Evolutionary conservation across 2,797 vertebrate genomes (phyloP).

Genomic region (Ptychadena robeensis): DNA sequence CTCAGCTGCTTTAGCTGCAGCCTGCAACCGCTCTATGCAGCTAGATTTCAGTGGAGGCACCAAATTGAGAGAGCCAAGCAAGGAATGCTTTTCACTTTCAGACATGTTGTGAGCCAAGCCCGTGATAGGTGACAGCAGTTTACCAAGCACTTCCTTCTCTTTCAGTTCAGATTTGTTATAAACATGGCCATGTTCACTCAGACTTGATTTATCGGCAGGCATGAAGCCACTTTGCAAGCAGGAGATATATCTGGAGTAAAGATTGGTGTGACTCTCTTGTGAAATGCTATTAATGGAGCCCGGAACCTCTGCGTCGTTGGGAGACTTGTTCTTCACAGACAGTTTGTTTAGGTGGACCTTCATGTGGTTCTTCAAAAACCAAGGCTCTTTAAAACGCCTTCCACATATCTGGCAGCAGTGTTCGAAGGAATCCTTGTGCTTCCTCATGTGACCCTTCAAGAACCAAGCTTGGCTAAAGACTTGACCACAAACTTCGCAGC

Average conservation of each 20-base stretch:
- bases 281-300: constrained; percentile 88
- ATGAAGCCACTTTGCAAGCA: constrained; percentile 96
- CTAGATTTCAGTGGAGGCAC: constrained; percentile 97
- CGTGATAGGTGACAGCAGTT: constrained; percentile 90
- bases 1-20: constrained; percentile 95
- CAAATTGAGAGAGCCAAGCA: constrained; percentile 94
- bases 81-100: constrained; percentile 93
- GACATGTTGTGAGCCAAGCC: constrained; percentile 85
- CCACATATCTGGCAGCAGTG: constrained; percentile 98
- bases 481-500: constrained; percentile 95
- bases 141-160: constrained; percentile 95
- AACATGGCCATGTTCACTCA: constrained; percentile 89
- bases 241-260: constrained; percentile 95
- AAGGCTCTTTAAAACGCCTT: constrained; percentile 97
- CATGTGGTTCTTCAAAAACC: constrained; percentile 99
- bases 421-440: constrained; percentile 99
- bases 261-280: constrained; percentile 93
- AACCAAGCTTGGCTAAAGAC: constrained; percentile 99
- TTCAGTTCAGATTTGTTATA: constrained; percentile 92
- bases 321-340: constrained; percentile 93
- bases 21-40: constrained; percentile 96
- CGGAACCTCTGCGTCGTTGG: constrained; percentile 86
- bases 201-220: constrained; percentile 88
- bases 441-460: constrained; percentile 98
- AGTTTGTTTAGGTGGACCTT: constrained; percentile 98